Base-by-base conservation (phyloP, 1,140 invertebrate genomes). In the Atta cephalotes region DNA sequence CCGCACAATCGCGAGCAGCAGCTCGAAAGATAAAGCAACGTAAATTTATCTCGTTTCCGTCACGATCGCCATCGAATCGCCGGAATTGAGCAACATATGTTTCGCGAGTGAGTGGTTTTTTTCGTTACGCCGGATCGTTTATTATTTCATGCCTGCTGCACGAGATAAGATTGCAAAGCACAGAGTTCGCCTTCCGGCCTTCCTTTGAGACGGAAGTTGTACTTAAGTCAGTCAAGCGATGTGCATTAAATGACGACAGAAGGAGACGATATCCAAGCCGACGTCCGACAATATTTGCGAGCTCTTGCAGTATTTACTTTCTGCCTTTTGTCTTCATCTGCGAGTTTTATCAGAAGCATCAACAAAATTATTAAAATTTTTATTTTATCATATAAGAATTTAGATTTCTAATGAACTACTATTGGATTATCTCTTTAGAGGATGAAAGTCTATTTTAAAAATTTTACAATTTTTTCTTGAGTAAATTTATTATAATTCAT, bases 151-250 rank as follows among this genome's bases (percentile, higher is more conserved):
- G 89, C 87, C 90, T 87, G 82, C 87, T 81, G 66, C 77, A 88
- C 79, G 82, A 86, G 85, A 63, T 85, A 87, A 89, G 79, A 62
- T 89, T 86, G 53, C 72, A 87, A 91, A 92, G 91, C 89, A 87
- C 70, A 92, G 79, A 88, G 60, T 87, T 87, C 80, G 63, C 80
- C 77, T 85, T 58, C 90, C 74, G 89, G 25, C 49, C 51, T 70
- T 70, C 6, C 35, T 68, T 88, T 49, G 53, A 87, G 78, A 90
- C 82, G 87, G 82, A 89, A 66, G 84, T 91, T 92, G 89, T 91
- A 92, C 86, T 91, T 92, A 91, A 92, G 79, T 92, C 91, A 91
- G 91, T 92, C 90, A 92, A 92, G 91, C 90, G 85, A 82, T 87
- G 87, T 92, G 85, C 88, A 92, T 90, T 86, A 90, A 91, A 86